phyloP scores from a whole-genome alignment of 2,888 invertebrate genomes.

The Alloplasta piceator region DNA sequence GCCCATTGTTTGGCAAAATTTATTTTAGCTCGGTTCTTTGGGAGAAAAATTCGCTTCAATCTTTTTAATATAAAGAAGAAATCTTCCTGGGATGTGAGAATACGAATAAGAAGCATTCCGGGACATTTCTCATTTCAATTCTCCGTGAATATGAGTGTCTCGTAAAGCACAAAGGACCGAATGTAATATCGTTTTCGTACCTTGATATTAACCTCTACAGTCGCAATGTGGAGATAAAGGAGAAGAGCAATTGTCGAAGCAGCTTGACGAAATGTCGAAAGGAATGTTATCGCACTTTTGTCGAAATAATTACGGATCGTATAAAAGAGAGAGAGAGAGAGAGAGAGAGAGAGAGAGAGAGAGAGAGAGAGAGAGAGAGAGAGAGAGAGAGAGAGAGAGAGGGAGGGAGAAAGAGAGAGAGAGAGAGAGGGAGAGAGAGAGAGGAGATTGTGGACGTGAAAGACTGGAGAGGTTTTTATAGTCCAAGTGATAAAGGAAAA shows the following conservation, averaged over 20 bases:
- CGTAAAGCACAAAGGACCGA: neutral
- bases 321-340: neutral
- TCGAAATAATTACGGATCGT: conserved; percentile 38
- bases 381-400: neutral
- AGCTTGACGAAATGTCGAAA: neutral
- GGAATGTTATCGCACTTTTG: conserved; percentile 3
- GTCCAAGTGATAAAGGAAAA: conserved; percentile 48
- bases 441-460: neutral
- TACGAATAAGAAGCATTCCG: too few species aligned
- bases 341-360: neutral
- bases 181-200: neutral
- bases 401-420: neutral
- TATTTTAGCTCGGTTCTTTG: too few species aligned
- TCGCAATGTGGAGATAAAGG: neutral
- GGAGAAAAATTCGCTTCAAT: too few species aligned
- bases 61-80: too few species aligned
- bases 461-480: conserved; percentile 9
- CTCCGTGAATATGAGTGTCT: neutral
- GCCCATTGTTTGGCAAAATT: too few species aligned
- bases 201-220: neutral
- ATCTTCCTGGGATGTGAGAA: too few species aligned
- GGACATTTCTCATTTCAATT: too few species aligned
- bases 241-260: neutral
- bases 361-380: too few species aligned
- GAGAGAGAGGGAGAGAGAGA: neutral